Conservation (phyloP, 2,888 invertebrate genomes). For the Caenorhabditis virilis region DNA sequence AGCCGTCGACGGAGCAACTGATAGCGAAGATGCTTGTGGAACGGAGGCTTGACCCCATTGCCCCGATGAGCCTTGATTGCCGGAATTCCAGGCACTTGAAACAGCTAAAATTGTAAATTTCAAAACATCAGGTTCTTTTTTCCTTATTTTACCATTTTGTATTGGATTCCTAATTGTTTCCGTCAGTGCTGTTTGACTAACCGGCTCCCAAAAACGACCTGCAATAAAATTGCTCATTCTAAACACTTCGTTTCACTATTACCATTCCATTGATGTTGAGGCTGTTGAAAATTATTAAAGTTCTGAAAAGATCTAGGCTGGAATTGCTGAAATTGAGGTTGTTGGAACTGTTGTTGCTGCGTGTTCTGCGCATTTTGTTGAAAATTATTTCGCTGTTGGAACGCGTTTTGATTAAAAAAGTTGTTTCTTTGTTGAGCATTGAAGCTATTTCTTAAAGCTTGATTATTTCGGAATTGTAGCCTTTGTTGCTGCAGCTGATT, state of each 20-base stretch:
- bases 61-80: no score
- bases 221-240: constrained; percentile 22
- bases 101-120: no score
- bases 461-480: constrained; percentile 31
- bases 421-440: constrained; percentile 25
- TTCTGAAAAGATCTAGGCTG: constrained; percentile 19
- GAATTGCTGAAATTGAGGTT: constrained; percentile 17
- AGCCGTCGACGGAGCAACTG: no score
- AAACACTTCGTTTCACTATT: constrained; percentile 3
- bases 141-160: no score
- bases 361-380: background rate
- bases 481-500: constrained; percentile 23
- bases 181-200: no score
- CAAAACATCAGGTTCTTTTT: no score
- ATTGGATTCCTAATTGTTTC: no score
- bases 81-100: no score
- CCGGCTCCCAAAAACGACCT: no score
- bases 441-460: constrained; percentile 23
- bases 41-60: no score
- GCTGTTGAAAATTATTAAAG: background rate
- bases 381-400: constrained; percentile 13
- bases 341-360: constrained; percentile 14
- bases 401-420: constrained; percentile 9
- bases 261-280: constrained; percentile 17
- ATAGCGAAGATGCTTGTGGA: no score